Percentiles rank a stretch among this genome's conserved stretches.
These are phyloP conservation scores for Bubalus kerabau DNA, from an alignment of 2,113 vertebrate species.

Conservation along the genomic window DNA sequence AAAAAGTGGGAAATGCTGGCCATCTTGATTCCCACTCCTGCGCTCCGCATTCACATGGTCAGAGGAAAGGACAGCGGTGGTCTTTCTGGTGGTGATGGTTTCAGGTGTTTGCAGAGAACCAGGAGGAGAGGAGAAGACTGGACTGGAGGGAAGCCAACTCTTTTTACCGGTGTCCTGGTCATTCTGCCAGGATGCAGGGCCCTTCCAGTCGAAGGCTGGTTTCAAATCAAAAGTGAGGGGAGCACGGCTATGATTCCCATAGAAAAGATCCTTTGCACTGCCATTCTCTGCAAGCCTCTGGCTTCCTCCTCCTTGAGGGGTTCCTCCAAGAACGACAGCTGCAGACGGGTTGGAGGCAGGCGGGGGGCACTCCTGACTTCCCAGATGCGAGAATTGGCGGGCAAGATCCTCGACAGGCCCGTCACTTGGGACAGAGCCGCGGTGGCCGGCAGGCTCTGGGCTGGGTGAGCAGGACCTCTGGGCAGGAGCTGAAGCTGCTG, in stretches of 20 bases:
- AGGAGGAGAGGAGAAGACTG: not conserved
- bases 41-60: accelerated
- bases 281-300: not conserved
- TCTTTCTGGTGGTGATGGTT: not conserved
- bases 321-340: not conserved
- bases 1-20: not conserved
- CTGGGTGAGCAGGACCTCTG: not conserved
- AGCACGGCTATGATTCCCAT: accelerated
- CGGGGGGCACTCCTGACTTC: not conserved
- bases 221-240: not conserved
- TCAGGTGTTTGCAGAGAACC: not conserved
- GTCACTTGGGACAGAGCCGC: not conserved
- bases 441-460: accelerated
- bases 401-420: not conserved
- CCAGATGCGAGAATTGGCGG: not conserved
- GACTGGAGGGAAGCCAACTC: not conserved
- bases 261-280: not conserved
- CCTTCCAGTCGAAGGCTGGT: not conserved
- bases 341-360: not conserved
- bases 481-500: not conserved
- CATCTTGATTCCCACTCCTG: not conserved
- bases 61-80: accelerated
- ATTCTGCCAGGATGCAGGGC: not conserved
- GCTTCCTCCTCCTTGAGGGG: not conserved
- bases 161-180: not conserved